These are phyloP conservation scores for Corythornis leucogaster DNA, from an alignment of 2,797 vertebrate genomes.

Conservation along the genomic window DNA sequence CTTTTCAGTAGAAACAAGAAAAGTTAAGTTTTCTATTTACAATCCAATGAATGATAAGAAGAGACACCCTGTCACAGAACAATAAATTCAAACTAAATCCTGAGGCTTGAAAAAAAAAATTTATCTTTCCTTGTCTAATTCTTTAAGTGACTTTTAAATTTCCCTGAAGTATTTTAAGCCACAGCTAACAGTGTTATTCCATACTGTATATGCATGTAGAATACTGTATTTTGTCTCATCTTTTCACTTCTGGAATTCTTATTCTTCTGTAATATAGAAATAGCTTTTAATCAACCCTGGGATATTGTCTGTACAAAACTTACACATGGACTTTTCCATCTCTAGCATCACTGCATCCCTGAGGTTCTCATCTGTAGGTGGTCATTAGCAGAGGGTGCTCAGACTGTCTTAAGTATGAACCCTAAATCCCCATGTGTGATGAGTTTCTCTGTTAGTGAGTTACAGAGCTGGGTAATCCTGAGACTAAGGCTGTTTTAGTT, in stretches of 20 bases:
- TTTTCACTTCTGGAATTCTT: neutral
- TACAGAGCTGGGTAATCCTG: neutral
- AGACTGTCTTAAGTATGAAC: neutral
- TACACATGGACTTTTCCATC: neutral
- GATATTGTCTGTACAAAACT: neutral
- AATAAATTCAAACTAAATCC: slow-evolving; percentile 41
- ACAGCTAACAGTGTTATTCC: slow-evolving; percentile 8
- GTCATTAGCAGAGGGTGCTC: neutral
- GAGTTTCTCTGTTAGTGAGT: neutral
- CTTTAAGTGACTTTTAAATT: slow-evolving; percentile 29
- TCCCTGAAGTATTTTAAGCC: slow-evolving; percentile 6
- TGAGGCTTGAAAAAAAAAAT: slow-evolving; percentile 7
- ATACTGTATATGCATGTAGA: neutral
- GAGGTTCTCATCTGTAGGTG: neutral
- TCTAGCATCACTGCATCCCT: neutral
- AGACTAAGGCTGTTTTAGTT: neutral
- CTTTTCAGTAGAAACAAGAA: neutral
- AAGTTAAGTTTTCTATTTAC: slow-evolving; percentile 35
- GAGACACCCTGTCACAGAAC: slow-evolving; percentile 26
- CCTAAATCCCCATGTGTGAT: neutral
- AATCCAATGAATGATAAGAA: slow-evolving; percentile 2
- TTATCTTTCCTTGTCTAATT: slow-evolving; percentile 22
- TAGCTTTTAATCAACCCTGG: neutral
- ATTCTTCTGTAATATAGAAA: neutral
- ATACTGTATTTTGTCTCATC: neutral